Conservation (phyloP, 2,113 vertebrate genomes). For the Festucalex cinctus region DNA sequence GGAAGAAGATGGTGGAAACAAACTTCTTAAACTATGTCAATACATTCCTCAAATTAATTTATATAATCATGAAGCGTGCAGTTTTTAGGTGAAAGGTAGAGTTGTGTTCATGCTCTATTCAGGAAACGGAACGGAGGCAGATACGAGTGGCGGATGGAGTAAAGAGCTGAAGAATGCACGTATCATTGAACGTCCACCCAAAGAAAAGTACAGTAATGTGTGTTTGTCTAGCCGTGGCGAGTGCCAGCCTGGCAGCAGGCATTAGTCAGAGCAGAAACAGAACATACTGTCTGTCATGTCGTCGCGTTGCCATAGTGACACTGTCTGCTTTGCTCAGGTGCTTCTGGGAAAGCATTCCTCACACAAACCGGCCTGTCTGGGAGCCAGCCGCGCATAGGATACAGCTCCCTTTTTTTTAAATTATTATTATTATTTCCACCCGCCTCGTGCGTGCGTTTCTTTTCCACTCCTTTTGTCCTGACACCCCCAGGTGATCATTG, state of each 20-base stretch:
- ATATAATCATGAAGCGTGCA: neutral
- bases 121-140: neutral
- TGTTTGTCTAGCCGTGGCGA: slow-evolving; percentile 39
- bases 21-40: no score
- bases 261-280: slow-evolving; percentile 73
- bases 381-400: slow-evolving; percentile 41
- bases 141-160: neutral
- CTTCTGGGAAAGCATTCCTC: slow-evolving; percentile 69
- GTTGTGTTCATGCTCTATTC: neutral
- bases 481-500: slow-evolving; percentile 29
- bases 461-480: slow-evolving; percentile 26
- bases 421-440: slow-evolving; percentile 12
- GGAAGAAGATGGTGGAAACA: no score
- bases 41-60: no score
- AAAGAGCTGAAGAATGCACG: neutral
- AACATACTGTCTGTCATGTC: slow-evolving; percentile 71
- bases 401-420: slow-evolving; percentile 29
- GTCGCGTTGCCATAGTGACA: slow-evolving; percentile 61
- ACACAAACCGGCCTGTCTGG: slow-evolving; percentile 60
- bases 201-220: slow-evolving; percentile 3
- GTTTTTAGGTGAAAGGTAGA: neutral
- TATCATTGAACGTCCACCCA: neutral
- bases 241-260: slow-evolving; percentile 66
- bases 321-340: slow-evolving; percentile 70
- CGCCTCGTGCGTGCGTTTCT: slow-evolving; percentile 17